A percentile compares a stretch with the other conserved stretches of the same genome.
Evolutionary conservation across 2,797 vertebrate genomes (phyloP).

Genomic region (Eulemur rubriventer): DNA sequence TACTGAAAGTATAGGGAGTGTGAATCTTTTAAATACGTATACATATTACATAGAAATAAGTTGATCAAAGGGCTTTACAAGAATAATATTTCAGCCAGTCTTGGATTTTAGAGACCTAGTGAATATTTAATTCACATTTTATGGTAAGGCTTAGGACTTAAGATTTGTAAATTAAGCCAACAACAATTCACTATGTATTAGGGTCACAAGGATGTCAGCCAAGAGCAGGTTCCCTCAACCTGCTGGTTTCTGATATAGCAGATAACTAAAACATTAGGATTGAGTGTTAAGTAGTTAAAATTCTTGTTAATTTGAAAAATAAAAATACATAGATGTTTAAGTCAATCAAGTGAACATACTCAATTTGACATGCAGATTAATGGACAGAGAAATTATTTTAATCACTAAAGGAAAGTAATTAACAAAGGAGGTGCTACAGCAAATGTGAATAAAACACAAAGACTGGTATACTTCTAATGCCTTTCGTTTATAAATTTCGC

Average conservation of each 20-base stretch:
- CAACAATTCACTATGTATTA: not conserved
- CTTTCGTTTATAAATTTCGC: not conserved
- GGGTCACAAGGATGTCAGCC: not conserved
- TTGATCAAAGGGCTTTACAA: not conserved
- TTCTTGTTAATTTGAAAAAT: constrained; percentile 20
- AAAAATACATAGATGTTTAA: not conserved
- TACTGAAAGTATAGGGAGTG: not conserved
- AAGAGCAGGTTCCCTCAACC: not conserved
- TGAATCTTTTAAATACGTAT: not conserved
- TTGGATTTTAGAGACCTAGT: not conserved
- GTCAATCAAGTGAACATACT: not conserved
- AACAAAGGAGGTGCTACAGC: not conserved
- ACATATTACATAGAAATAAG: not conserved
- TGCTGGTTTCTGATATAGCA: not conserved
- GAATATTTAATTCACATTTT: not conserved
- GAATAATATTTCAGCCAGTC: constrained; percentile 13
- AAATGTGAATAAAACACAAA: not conserved
- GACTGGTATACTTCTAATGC: not conserved
- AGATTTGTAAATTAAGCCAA: not conserved
- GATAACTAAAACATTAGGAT: not conserved
- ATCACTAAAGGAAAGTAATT: not conserved
- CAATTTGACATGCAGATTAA: not conserved
- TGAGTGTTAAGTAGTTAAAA: not conserved
- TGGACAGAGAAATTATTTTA: not conserved
- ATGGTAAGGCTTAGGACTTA: not conserved